These are phyloP conservation scores for Verasper variegatus DNA, from an alignment of 2,113 vertebrate species.

Conservation along the genomic window DNA sequence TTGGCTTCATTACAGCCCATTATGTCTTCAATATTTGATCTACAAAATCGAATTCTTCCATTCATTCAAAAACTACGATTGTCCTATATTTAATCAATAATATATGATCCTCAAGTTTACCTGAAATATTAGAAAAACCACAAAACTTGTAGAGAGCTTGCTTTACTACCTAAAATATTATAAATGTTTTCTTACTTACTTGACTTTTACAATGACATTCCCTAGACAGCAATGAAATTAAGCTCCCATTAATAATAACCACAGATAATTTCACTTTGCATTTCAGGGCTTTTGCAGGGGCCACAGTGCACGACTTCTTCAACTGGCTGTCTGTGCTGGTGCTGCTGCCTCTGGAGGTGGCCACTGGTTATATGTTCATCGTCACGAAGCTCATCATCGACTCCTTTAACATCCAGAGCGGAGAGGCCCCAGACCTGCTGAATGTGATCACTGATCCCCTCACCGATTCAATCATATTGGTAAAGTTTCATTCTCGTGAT, in stretches of 20 bases:
- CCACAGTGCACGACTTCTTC: slow-evolving; percentile 96
- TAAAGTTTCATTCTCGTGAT: slow-evolving; percentile 59
- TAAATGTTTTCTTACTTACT: too few species aligned
- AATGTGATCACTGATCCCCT: slow-evolving; percentile 95
- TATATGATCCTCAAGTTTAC: background rate
- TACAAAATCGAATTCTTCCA: too few species aligned
- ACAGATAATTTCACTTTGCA: background rate
- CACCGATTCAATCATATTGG: slow-evolving; percentile 92
- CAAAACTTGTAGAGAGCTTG: background rate
- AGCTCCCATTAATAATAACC: background rate
- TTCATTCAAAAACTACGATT: too few species aligned
- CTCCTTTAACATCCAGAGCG: slow-evolving; percentile 87
- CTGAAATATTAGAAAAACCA: background rate
- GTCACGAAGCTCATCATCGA: slow-evolving; percentile 87
- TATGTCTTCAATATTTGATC: too few species aligned
- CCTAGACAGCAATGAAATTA: too few species aligned
- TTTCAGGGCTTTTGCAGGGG: slow-evolving; percentile 92
- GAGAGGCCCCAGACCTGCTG: slow-evolving; percentile 90
- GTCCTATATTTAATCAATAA: background rate
- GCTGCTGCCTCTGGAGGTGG: slow-evolving; percentile 89
- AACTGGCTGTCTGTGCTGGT: slow-evolving; percentile 96
- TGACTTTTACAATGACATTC: too few species aligned
- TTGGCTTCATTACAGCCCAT: too few species aligned
- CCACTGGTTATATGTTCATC: slow-evolving; percentile 86
- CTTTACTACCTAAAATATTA: background rate